These are phyloP conservation scores for Hemiscyllium ocellatum DNA, from an alignment of 2,113 vertebrate species.

Conservation along the genomic window DNA sequence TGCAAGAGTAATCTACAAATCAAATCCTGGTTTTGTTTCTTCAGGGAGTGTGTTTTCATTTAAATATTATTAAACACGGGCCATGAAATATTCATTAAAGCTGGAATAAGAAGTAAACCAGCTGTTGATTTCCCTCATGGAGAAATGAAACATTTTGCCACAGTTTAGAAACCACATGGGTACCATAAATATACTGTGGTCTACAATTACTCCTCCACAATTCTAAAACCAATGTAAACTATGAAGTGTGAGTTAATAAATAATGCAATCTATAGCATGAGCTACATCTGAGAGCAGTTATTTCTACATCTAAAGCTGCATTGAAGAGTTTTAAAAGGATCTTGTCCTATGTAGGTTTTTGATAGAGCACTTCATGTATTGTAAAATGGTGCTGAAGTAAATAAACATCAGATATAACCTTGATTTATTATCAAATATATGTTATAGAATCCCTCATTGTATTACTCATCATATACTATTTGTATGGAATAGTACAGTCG, in stretches of 20 bases:
- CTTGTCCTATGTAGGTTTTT: not conserved
- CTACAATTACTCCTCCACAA: not conserved
- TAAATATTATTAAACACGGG: not conserved
- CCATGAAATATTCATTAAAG: not conserved
- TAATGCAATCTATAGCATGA: not conserved
- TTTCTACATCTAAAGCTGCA: not conserved
- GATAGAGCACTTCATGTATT: not conserved
- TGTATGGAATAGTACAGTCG: not conserved
- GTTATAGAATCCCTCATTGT: not conserved
- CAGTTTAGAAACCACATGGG: not conserved
- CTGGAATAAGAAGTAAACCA: not conserved
- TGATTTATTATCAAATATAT: not conserved
- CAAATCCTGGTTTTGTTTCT: not conserved
- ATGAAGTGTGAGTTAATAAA: not conserved
- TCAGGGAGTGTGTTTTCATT: not conserved
- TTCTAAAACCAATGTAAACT: not conserved
- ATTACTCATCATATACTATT: too few species aligned
- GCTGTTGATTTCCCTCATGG: slow-evolving; percentile 9
- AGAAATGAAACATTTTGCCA: not conserved
- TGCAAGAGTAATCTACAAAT: not conserved
- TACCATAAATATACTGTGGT: not conserved
- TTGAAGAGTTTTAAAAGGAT: not conserved
- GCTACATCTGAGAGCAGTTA: not conserved
- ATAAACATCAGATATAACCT: not conserved
- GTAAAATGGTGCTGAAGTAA: not conserved